These are phyloP conservation scores for Chrysomela aeneicollis DNA, from an alignment of 2,888 invertebrate genomes.

Conservation along the genomic window DNA sequence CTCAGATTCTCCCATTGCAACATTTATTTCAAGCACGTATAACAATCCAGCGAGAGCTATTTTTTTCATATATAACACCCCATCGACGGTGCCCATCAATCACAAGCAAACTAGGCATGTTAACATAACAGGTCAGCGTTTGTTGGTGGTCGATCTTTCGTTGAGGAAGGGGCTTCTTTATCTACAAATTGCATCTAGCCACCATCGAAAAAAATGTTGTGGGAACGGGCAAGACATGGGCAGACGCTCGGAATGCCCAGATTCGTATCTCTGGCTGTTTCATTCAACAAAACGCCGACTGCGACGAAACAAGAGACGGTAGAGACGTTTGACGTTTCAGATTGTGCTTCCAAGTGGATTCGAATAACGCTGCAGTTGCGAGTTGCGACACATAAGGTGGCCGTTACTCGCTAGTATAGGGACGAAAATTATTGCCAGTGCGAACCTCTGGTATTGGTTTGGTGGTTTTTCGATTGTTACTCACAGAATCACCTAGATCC, in stretches of 20 bases:
- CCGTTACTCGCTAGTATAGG: no score
- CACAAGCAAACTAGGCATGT: background rate
- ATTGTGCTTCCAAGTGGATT: no score
- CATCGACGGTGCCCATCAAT: background rate
- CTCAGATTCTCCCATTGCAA: background rate
- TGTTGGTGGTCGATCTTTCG: conserved; percentile 1
- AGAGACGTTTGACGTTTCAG: no score
- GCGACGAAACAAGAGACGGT: conserved; percentile 1
- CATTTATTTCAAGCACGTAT: background rate
- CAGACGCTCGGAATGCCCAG: conserved; percentile 22
- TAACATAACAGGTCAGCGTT: background rate
- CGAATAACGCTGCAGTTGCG: no score
- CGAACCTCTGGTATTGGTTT: no score
- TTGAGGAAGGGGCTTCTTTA: conserved; percentile 1
- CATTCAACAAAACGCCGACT: conserved; percentile 5
- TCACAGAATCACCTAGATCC: no score
- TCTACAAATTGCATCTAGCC: conserved; percentile 33
- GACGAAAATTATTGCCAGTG: no score
- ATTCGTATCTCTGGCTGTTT: conserved; percentile 23
- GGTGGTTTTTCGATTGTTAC: no score
- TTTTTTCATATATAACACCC: background rate
- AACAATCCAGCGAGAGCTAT: background rate
- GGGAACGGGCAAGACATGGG: conserved; percentile 22
- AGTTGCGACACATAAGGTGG: no score
- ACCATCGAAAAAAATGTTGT: conserved; percentile 24